Base-by-base conservation (phyloP, 2,888 invertebrate species). In the Bombyx huttoni region DNA sequence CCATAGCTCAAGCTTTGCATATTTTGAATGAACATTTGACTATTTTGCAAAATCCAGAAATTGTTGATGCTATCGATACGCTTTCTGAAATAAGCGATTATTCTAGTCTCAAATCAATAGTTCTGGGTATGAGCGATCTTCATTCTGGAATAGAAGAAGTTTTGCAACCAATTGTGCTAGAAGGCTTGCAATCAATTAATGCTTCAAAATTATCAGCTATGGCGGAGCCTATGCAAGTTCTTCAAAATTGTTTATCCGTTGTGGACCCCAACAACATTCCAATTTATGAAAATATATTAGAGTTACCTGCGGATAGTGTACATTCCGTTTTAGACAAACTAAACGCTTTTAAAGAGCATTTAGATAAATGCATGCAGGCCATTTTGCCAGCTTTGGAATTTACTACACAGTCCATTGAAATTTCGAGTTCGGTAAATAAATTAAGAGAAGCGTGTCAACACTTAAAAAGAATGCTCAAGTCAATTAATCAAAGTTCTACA, bases 211-310 rank as follows among this genome's bases (percentile, higher is more conserved):
- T 88, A 50, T 61, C 66, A 49, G 68, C 68, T 12, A 74, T 89
- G 53, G 81, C 81, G 34, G 74, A 81, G 51, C 86, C 86, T 0
- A 74, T 86, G 70, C 77, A 76, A 57, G 79, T 80, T 56, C 60
- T 86, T 10, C 76, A 78, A 46, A 72, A 83, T 59, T 70, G 73
- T 67, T 70, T 88, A 53, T 80, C 78, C 49, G 67, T 79, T 50
- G 60, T 85, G 67, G 80, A 84, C 59, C 62, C 64, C 53, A 72
- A 61, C 63, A 78, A 83, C 74, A 81, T 85, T 78, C 78, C 81
- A 75, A 64, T 79, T 61, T 81, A 74, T 60, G 81, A 83, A 74
- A 70, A 77, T 67, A 70, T 79, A 59, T 62, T 79, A 69, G 78
- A 81, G 63, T 68, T 80, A 58, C 69, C 81, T 33, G 61, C 73